A percentile compares a stretch with the other conserved stretches of the same genome.
These are phyloP conservation scores for Eupeodes corollae DNA, from an alignment of 1,140 invertebrate species.

Conservation along the genomic window DNA sequence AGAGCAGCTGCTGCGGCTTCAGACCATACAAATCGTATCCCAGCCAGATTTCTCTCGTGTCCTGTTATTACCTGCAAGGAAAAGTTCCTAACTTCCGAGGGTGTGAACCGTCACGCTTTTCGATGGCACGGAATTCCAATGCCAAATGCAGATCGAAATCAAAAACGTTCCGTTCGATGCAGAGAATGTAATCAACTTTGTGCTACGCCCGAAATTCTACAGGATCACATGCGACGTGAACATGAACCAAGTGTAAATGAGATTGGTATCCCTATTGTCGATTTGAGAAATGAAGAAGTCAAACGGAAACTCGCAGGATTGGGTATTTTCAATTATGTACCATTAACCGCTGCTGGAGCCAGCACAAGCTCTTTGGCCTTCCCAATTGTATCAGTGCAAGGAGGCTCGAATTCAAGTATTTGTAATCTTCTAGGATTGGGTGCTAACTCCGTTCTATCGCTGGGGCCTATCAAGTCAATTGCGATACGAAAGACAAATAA, in stretches of 20 bases:
- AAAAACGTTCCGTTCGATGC: conserved; percentile 44
- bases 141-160: conserved; percentile 7
- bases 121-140: neutral
- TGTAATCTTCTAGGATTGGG: conserved; percentile 51
- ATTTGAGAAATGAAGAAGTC: conserved; percentile 53
- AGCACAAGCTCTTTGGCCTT: conserved; percentile 52
- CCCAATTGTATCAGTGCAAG: conserved; percentile 58
- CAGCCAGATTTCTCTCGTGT: neutral
- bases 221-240: conserved; percentile 50
- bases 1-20: too few species aligned
- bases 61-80: neutral
- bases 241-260: conserved; percentile 40
- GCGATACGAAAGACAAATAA: too few species aligned
- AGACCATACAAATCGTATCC: neutral
- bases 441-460: conserved; percentile 52
- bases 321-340: conserved; percentile 63
- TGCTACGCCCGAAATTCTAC: conserved; percentile 50
- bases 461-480: conserved; percentile 55
- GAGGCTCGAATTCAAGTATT: conserved; percentile 47
- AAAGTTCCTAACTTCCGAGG: neutral
- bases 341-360: conserved; percentile 48
- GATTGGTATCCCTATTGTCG: conserved; percentile 59
- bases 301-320: conserved; percentile 49
- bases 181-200: conserved; percentile 59
- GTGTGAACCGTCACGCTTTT: neutral